Evolutionary conservation across 2,113 vertebrate genomes (phyloP).

Genomic region (Heterotilapia buettikoferi): DNA sequence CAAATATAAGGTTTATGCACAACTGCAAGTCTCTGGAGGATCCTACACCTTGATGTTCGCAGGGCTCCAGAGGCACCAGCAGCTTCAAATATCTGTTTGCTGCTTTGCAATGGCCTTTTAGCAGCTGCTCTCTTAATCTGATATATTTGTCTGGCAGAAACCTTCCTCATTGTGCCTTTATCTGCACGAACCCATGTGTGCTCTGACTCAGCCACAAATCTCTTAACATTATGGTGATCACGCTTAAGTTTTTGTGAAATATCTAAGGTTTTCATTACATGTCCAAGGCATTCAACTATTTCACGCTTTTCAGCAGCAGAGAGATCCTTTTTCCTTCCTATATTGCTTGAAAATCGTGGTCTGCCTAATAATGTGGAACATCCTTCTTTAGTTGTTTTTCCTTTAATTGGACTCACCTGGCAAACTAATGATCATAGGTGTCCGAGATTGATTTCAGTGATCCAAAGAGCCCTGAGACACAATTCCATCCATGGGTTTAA

Average conservation of each 20-base stretch:
- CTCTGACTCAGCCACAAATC: not conserved
- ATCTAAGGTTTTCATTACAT: not conserved
- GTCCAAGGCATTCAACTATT: not conserved
- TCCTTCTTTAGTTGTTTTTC: not conserved
- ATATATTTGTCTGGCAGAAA: not conserved
- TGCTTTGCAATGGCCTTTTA: not conserved
- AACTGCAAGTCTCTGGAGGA: accelerated
- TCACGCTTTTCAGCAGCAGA: not conserved
- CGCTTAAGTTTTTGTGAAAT: not conserved
- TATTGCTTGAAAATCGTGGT: not conserved
- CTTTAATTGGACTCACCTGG: not conserved
- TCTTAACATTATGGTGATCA: not conserved
- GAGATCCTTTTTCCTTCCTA: not conserved
- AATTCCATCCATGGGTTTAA: not conserved
- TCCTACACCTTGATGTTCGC: not conserved
- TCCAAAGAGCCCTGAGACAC: not conserved
- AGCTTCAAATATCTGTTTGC: not conserved
- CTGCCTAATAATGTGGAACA: not conserved
- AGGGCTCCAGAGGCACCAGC: not conserved
- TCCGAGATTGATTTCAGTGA: not conserved
- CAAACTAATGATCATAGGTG: not conserved
- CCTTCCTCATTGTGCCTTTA: not conserved
- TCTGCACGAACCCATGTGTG: not conserved
- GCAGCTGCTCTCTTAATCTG: accelerated
- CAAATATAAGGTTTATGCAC: not conserved